Base-by-base conservation (phyloP, 2,797 vertebrate genomes). In the Hemibagrus guttatus region DNA sequence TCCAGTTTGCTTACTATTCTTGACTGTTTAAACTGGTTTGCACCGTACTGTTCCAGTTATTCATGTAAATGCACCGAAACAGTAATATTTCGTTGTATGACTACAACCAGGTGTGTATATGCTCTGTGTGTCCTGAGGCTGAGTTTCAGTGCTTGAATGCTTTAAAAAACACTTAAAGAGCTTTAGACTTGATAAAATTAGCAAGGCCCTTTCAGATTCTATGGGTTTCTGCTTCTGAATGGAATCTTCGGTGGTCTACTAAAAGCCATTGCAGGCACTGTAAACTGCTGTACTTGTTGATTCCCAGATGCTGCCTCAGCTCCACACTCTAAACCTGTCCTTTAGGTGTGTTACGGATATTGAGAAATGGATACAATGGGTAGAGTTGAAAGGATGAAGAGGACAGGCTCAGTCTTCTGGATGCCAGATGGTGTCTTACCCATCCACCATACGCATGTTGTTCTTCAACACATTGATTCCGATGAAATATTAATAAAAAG, bases 401-500 rank as follows among this genome's bases (percentile, higher is more conserved):
- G 78, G 90, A 56, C 86, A 87, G 61, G 88, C 82, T 52, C 52
- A 72, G 63, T 74, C 59, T 21, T 88, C 85, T 83, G 80, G 26
- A 21, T 8, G 76, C 39, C 86, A 84, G 87, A 88, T 88, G 83
- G 84, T 89, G 86, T 83, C 81, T 35, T 85, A 87, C 59, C 8
- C 5, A 9, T 49, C 5, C 46, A 14, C 28, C 56, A 72, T 17
- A 75, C 86, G 59, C 86, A 87, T 61, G 72, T 85, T 88, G 87
- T 90, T 90, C 84, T 85, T 90, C 80, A 88, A 85, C 87, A 90
- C 84, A 93, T 92, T 92, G 91, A 93, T 92, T 91, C 28, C n/a
- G 68, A 92, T 93, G 49, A 92, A 93, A 93, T 91, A 93, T 93
- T 90, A 89, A 94, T 93, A 88, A 92, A 68, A 88, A 6, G 21